Conservation (phyloP, 1,140 invertebrate genomes). For the Bombus waltoni region DNA sequence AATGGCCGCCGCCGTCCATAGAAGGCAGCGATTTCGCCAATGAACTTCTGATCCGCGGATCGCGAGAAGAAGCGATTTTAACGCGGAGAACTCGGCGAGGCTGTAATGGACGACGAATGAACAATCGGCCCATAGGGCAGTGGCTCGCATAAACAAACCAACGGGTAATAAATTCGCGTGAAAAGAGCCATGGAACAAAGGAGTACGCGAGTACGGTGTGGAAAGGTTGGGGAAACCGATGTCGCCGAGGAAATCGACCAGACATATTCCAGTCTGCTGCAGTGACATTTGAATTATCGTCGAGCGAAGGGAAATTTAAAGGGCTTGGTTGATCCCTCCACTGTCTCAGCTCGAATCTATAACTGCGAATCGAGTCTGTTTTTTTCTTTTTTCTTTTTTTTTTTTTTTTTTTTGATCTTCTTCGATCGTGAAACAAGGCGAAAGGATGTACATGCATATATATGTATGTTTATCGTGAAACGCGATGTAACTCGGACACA, state of each 20-base stretch:
- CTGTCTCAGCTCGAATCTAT: background rate
- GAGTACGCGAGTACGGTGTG: background rate
- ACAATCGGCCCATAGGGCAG: background rate
- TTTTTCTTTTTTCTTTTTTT: rapidly evolving
- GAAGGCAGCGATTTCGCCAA: conserved; percentile 1
- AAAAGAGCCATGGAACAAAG: background rate
- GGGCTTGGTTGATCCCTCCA: background rate
- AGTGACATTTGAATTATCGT: background rate
- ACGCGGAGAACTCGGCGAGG: background rate
- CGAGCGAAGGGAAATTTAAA: background rate
- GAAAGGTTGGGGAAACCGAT: background rate
- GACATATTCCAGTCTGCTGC: background rate
- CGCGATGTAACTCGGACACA: background rate
- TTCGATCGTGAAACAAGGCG: background rate
- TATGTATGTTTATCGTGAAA: background rate
- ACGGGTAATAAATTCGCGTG: conserved; percentile 5
- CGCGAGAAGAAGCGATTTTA: conserved; percentile 13
- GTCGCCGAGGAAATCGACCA: background rate
- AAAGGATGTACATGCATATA: background rate
- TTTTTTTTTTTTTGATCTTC: no score
- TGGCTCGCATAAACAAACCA: background rate
- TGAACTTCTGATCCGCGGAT: background rate
- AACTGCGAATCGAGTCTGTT: background rate
- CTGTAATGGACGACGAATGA: background rate
- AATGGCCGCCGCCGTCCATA: conserved; percentile 14